Base-by-base conservation (phyloP, 2,113 vertebrate genomes). In the Notarius lentiginosus region DNA sequence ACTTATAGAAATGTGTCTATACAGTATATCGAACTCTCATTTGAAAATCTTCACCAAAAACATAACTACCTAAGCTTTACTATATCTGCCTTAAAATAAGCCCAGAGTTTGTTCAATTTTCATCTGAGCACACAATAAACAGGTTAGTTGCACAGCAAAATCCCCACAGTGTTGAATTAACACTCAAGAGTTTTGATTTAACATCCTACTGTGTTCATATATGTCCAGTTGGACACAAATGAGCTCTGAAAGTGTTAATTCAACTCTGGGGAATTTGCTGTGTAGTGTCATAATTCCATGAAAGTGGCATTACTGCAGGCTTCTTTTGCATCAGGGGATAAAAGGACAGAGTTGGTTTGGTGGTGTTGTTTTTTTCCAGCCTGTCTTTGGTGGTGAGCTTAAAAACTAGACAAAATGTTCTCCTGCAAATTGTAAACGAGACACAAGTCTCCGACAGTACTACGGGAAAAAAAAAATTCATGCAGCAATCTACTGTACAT, bases 401-500 rank as follows among this genome's bases (percentile, higher is more conserved):
- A n/a, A 86, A 87, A 34, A 63, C 61, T 63, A 87, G 85, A 61
- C 30, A 75, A 65, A n/a, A 61, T 53, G 34, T 80, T 49, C 20
- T 73, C 11, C 60, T 68, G 49, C 41, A 47, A 76, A 80, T 24
- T 65, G 51, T 82, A 68, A 34, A 49, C 7, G 53, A 49, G 70
- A 87, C 82, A 76, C 56, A 20, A 41, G 85, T 88, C 79, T 84
- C 79, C 55, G 60, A 30, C 84, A 88, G 85, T 84, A 87, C 87
- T 82, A 73, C 81, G 79, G 58, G 86, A 81, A 79, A 88, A 84
- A 34, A 41, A 41, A 41, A 41, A 41, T 41, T 82, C 80, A 86
- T 85, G 86, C 89, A 87, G 85, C 91, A 89, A 89, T 92, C 88
- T 92, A 91, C 93, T 93, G 91, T 90, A 86, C 83, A 88, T 87